These are phyloP conservation scores for Mastomys coucha DNA, from an alignment of 2,113 vertebrate genomes.

Conservation along the genomic window DNA sequence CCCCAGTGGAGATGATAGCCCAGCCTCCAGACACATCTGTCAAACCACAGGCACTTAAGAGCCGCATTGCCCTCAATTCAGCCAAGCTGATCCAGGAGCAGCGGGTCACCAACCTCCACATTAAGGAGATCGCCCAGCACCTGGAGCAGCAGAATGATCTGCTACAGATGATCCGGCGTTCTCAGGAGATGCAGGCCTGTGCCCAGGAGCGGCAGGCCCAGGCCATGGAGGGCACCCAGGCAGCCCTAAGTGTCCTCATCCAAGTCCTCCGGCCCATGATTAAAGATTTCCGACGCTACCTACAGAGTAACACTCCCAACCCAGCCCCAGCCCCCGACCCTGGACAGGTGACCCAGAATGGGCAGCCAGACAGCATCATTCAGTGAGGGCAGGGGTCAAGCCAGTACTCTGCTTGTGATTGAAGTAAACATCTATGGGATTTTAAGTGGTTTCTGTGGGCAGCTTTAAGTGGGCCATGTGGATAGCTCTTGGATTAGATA, in stretches of 20 bases:
- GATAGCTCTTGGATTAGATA: constrained; percentile 34
- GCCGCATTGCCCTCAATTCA: constrained; percentile 96
- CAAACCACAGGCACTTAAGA: constrained; percentile 97
- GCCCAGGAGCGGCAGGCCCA: constrained; percentile 97
- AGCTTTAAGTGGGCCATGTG: not conserved
- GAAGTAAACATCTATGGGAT: not conserved
- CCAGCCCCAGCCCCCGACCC: constrained; percentile 74
- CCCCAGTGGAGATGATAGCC: constrained; percentile 93
- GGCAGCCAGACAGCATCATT: constrained; percentile 86
- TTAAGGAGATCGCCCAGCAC: constrained; percentile 97
- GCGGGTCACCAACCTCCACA: constrained; percentile 95
- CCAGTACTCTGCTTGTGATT: not conserved
- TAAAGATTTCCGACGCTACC: constrained; percentile 95
- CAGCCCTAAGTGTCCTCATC: constrained; percentile 94
- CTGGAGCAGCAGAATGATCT: constrained; percentile 97
- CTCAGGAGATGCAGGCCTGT: constrained; percentile 96
- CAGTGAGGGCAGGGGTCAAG: constrained; percentile 75
- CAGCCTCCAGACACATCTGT: constrained; percentile 89
- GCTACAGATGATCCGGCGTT: constrained; percentile 96
- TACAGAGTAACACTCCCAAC: constrained; percentile 90
- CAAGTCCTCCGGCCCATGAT: constrained; percentile 96
- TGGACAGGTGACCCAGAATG: constrained; percentile 81
- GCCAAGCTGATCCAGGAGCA: constrained; percentile 98
- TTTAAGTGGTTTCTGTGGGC: constrained; percentile 43
- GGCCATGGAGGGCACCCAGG: constrained; percentile 97